phyloP scores from a whole-genome alignment of 2,797 vertebrate species.

The Urocyon cinereoargenteus region DNA sequence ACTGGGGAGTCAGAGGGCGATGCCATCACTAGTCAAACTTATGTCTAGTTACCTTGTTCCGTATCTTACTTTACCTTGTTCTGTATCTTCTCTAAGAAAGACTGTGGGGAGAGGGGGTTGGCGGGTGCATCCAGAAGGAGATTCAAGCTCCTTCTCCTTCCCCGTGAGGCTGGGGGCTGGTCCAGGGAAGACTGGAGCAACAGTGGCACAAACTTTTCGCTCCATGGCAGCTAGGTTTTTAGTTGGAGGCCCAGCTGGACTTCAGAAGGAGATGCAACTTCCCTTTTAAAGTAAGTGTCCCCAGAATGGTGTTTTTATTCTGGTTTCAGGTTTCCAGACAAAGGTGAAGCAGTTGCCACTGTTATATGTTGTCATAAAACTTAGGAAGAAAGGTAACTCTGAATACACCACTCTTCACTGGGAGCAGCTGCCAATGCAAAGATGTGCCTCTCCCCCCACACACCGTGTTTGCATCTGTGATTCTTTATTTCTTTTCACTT shows the following conservation, averaged over 20 bases:
- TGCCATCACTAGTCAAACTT: rapidly evolving
- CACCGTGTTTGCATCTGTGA: background rate
- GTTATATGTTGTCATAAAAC: background rate
- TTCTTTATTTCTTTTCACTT: conserved; percentile 18
- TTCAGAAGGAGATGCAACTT: background rate
- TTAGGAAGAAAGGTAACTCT: background rate
- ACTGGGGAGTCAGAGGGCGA: background rate
- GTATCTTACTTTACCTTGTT: background rate
- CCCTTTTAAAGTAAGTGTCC: background rate
- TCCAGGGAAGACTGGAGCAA: background rate
- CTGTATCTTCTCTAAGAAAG: background rate
- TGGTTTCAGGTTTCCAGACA: background rate
- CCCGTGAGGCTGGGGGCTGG: background rate
- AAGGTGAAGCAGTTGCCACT: background rate
- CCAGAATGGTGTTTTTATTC: background rate
- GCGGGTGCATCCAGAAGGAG: background rate
- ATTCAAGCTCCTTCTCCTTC: background rate
- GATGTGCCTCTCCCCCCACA: background rate
- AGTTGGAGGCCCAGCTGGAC: background rate
- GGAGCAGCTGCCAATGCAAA: conserved; percentile 24
- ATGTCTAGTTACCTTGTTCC: background rate
- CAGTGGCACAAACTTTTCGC: background rate
- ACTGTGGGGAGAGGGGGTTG: rapidly evolving
- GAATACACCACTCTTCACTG: background rate
- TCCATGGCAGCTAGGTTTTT: background rate